Conservation (phyloP, 2,888 invertebrate species). For the Minunthozetes semirufus region DNA sequence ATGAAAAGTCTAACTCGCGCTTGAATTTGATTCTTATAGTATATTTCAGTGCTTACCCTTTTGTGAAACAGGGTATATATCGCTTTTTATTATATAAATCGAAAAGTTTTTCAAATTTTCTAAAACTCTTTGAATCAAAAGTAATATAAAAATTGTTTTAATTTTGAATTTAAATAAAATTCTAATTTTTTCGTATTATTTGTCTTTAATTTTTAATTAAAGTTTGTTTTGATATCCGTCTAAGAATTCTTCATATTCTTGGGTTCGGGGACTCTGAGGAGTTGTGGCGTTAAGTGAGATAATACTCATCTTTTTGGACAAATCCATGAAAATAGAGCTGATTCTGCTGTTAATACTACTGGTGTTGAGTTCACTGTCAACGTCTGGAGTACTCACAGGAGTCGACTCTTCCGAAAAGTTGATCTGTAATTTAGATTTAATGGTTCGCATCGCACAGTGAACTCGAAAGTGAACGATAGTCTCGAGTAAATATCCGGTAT, state of each 20-base stretch:
- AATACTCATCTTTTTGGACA: conserved; percentile 20
- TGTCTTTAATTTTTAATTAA: neutral
- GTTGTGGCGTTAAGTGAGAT: neutral
- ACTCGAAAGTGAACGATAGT: conserved; percentile 38
- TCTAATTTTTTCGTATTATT: no score
- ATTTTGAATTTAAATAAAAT: no score
- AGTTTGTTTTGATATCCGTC: neutral
- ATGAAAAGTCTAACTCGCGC: no score
- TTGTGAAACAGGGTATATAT: no score
- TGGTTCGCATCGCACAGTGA: conserved; percentile 44
- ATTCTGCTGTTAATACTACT: conserved; percentile 14
- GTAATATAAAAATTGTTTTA: neutral
- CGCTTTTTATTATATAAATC: no score
- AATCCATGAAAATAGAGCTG: conserved; percentile 18
- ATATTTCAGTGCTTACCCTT: no score
- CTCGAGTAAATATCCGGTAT: conserved; percentile 39
- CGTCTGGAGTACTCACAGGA: conserved; percentile 1
- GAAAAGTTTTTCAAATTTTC: neutral
- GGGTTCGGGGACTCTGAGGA: neutral
- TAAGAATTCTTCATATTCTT: conserved; percentile 17
- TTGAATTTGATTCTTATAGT: no score
- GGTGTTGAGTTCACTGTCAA: neutral
- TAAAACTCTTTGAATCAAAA: neutral
- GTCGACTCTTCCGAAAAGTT: neutral
- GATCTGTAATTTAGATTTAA: conserved; percentile 39